A percentile compares a stretch with the other conserved stretches of the same genome.
Conservation (phyloP, 64 coral and sea anemone genomes). For the Hydrozoanthus tunicans region DNA sequence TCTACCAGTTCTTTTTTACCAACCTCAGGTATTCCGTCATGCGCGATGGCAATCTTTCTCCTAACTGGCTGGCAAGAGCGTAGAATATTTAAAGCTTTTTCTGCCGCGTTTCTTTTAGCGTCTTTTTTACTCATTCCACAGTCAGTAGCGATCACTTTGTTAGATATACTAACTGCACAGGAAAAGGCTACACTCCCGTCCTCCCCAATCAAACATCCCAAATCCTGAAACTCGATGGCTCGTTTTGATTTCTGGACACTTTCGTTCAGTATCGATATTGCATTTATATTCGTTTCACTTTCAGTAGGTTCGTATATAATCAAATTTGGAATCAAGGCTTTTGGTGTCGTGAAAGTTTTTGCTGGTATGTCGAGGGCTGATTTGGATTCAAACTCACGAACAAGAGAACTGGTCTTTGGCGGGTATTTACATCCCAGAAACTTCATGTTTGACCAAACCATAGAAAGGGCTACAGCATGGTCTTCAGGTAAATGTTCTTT, state of each 20-base stretch:
- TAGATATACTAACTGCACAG: conserved; percentile 70
- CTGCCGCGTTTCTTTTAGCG: conserved; percentile 78
- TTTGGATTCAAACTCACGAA: conserved; percentile 78
- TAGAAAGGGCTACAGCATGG: conserved; percentile 72
- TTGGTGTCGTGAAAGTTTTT: neutral
- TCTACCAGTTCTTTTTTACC: conserved; percentile 65
- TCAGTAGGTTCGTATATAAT: conserved; percentile 73
- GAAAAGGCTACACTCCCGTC: conserved; percentile 28
- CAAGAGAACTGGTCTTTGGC: conserved; percentile 61
- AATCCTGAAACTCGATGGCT: conserved; percentile 78
- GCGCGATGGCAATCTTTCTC: conserved; percentile 28
- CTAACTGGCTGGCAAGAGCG: conserved; percentile 73
- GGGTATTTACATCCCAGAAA: conserved; percentile 96
- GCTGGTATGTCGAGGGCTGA: conserved; percentile 18
- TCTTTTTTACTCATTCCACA: conserved; percentile 63
- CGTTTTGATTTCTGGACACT: conserved; percentile 87
- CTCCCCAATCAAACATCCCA: neutral
- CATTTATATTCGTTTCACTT: conserved; percentile 45
- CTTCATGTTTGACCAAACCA: conserved; percentile 98
- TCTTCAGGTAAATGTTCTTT: conserved; percentile 45
- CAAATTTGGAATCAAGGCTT: conserved; percentile 69
- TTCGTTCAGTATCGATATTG: conserved; percentile 68
- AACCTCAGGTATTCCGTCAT: conserved; percentile 48
- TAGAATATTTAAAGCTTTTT: conserved; percentile 75
- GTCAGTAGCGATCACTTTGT: conserved; percentile 69